Percentiles rank a stretch among this genome's conserved stretches.
These are phyloP conservation scores for Silurus glanis DNA, from an alignment of 2,113 vertebrate species.

Conservation along the genomic window DNA sequence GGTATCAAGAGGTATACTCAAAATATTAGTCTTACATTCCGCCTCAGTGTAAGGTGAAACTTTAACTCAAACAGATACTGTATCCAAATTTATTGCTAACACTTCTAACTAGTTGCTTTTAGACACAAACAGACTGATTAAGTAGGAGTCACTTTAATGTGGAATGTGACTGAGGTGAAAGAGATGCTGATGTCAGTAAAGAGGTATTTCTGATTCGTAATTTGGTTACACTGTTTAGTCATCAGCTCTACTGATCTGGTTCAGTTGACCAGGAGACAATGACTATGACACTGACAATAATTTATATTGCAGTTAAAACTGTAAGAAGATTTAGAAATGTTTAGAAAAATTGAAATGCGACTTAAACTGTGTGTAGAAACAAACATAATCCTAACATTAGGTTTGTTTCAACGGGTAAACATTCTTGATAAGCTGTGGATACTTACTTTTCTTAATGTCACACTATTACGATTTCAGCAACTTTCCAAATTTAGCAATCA, in stretches of 20 bases:
- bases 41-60: too few relatives aligned
- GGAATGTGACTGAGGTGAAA: background rate
- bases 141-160: background rate
- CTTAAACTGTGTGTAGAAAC: background rate
- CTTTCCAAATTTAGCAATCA: background rate
- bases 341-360: background rate
- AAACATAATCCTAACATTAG: background rate
- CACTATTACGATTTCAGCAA: background rate
- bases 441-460: background rate
- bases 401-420: background rate
- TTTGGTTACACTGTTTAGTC: background rate
- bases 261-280: background rate
- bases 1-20: too few relatives aligned
- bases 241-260: background rate
- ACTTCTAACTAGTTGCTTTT: background rate
- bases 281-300: background rate
- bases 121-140: background rate
- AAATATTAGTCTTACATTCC: too few relatives aligned
- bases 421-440: background rate
- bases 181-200: background rate
- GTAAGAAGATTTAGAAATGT: background rate
- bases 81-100: background rate
- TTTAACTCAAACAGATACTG: background rate
- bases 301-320: background rate
- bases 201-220: background rate